Evolutionary conservation across 1,140 invertebrate species (phyloP).

Genomic region (Cyrtorhinus lividipennis): DNA sequence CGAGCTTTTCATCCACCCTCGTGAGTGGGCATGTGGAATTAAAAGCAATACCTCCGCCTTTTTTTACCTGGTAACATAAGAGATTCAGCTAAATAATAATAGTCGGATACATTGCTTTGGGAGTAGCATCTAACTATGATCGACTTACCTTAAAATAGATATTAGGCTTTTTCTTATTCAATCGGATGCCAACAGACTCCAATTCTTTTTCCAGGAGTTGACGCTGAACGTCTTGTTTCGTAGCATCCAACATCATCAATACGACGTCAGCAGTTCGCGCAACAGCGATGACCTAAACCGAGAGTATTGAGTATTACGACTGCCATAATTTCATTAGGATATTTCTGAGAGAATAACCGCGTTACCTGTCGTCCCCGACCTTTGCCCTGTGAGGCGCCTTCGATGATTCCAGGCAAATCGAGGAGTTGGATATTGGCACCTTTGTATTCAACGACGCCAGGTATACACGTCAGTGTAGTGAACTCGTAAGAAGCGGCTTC

Average conservation of each 20-base stretch:
- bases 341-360: too few relatives aligned
- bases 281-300: constrained; percentile 86
- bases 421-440: constrained; percentile 96
- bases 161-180: constrained; percentile 89
- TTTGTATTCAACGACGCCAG: constrained; percentile 95
- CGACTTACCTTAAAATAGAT: constrained; percentile 96
- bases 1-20: constrained; percentile 91
- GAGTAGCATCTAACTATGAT: too few relatives aligned
- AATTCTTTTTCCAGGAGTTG: constrained; percentile 82
- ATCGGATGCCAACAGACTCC: constrained; percentile 88
- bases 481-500: constrained; percentile 97
- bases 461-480: constrained; percentile 98
- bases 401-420: constrained; percentile 94
- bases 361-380: constrained; percentile 67
- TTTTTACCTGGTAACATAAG: constrained; percentile 55
- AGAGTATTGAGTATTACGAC: too few relatives aligned
- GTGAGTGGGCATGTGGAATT: constrained; percentile 91
- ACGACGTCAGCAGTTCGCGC: constrained; percentile 92
- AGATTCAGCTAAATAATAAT: too few relatives aligned
- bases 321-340: too few relatives aligned
- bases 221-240: constrained; percentile 89
- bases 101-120: too few relatives aligned
- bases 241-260: constrained; percentile 97
- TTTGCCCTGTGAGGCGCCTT: constrained; percentile 81
- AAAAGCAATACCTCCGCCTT: constrained; percentile 97